Conservation (phyloP, 2,113 vertebrate genomes). For the Tachuris rubrigastra region DNA sequence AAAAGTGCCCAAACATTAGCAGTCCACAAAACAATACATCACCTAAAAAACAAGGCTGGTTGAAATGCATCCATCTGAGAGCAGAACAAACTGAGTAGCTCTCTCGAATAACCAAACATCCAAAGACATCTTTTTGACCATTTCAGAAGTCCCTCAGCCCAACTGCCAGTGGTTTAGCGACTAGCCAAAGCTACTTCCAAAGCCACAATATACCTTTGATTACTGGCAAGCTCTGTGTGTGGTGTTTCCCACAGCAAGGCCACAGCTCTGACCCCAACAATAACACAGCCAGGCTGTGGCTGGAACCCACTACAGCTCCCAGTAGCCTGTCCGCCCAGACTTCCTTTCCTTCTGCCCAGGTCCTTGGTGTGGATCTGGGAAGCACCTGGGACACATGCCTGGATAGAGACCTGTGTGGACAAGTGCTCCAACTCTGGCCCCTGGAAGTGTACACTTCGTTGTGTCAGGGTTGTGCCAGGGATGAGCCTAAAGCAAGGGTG, state of each 20-base stretch:
- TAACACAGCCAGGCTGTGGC: accelerated
- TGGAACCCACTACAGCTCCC: neutral
- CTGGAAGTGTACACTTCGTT: accelerated
- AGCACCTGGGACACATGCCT: neutral
- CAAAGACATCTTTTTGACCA: neutral
- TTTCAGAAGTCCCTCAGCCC: neutral
- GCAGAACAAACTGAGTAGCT: neutral
- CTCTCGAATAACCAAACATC: neutral
- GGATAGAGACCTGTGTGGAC: neutral
- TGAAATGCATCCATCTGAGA: neutral
- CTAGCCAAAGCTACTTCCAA: neutral
- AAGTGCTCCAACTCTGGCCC: neutral
- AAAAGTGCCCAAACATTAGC: neutral
- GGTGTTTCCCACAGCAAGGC: neutral
- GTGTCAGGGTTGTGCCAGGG: neutral
- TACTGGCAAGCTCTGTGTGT: neutral
- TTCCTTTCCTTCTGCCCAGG: neutral
- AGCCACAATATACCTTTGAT: neutral
- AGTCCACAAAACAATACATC: neutral
- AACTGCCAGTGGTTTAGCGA: neutral
- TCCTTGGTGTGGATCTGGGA: too few species aligned
- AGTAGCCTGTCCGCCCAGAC: neutral
- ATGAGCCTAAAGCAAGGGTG: neutral
- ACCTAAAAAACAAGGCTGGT: neutral
- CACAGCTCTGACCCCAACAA: neutral